Conservation (phyloP, 2,113 vertebrate genomes). For the Leiothrix lutea region DNA sequence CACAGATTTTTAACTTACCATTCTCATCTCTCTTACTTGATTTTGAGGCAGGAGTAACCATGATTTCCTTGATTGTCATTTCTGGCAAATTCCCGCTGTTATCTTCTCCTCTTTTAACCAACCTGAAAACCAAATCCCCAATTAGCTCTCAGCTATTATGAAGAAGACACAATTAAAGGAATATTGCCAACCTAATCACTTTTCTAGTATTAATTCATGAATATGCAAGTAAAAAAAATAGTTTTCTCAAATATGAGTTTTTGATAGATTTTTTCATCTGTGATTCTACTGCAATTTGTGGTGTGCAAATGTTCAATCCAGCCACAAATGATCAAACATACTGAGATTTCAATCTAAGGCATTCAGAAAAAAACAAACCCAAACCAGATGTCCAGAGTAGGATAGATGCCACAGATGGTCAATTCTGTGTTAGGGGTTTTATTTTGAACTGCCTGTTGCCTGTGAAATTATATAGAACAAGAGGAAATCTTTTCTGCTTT, state of each 20-base stretch:
- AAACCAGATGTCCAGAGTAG: background rate
- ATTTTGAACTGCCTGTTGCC: background rate
- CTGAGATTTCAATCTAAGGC: background rate
- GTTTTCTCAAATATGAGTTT: background rate
- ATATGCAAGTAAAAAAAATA: background rate
- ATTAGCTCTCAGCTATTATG: background rate
- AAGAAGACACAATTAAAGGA: background rate
- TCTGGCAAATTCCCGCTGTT: background rate
- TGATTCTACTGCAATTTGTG: background rate
- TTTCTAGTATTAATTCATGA: background rate
- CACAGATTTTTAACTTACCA: conserved; percentile 33
- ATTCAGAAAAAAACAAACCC: background rate
- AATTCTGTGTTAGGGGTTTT: background rate
- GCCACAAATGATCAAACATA: background rate
- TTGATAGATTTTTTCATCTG: background rate
- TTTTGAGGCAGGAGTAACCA: conserved; percentile 11
- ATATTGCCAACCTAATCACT: background rate
- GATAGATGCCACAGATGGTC: background rate
- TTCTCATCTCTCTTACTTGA: background rate
- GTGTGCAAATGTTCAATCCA: background rate
- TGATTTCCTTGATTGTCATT: background rate
- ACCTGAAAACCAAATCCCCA: background rate
- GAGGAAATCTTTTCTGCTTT: background rate
- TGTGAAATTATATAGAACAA: background rate
- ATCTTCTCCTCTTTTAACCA: background rate